These are phyloP conservation scores for Yponomeuta cagnagella DNA, from an alignment of 2,888 invertebrate species.

Conservation along the genomic window DNA sequence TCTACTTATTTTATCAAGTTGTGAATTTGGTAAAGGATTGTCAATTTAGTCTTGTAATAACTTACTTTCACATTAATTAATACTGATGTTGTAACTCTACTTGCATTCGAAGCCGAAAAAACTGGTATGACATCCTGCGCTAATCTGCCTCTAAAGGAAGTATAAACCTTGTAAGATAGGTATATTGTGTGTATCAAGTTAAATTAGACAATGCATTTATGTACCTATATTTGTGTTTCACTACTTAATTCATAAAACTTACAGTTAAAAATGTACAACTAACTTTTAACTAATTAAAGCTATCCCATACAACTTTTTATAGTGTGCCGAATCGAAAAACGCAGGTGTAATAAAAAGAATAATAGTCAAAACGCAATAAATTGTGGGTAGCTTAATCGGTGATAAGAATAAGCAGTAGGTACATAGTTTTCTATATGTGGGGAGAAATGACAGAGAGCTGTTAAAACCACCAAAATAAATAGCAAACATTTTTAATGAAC, in stretches of 20 bases:
- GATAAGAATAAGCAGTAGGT: neutral
- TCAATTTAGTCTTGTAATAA: neutral
- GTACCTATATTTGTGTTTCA: neutral
- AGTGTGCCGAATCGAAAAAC: conserved; percentile 59
- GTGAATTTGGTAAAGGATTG: neutral
- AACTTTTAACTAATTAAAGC: conserved; percentile 68
- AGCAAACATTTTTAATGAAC: no score
- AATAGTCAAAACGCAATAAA: neutral
- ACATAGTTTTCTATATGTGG: neutral
- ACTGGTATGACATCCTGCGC: neutral
- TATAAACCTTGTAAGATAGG: neutral
- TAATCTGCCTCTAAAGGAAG: neutral
- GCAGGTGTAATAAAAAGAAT: conserved; percentile 36
- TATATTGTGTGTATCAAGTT: neutral
- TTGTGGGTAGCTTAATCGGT: neutral
- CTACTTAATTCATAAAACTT: conserved; percentile 2
- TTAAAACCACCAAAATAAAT: no score
- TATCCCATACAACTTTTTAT: conserved; percentile 71
- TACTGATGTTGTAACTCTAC: neutral
- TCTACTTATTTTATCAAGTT: neutral
- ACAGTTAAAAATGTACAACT: conserved; percentile 38
- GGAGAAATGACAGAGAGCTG: no score
- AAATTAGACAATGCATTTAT: neutral
- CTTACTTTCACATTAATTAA: no score
- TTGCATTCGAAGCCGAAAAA: neutral